Base-by-base conservation (phyloP, 2,888 invertebrate genomes). In the Latrodectus hesperus region DNA sequence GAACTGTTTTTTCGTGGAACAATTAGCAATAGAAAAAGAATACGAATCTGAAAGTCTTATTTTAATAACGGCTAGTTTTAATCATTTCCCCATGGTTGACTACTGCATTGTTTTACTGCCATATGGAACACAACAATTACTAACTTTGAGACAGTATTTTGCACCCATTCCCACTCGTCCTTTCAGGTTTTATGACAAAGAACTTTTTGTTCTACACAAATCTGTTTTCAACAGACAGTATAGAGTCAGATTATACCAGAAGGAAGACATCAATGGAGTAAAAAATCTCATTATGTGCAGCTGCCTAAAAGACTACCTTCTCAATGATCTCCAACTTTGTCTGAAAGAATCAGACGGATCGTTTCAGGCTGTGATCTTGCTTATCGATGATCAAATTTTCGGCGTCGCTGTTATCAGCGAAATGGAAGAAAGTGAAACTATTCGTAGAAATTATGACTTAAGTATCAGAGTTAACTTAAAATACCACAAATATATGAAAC, bases 11-110 rank as follows among this genome's bases (percentile, higher is more conserved):
- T 81, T 81, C 22, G 67, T 87, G 2, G 86, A 87, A 17, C 81
- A 87, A n/a, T 73, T 81, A n/a, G 86, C 86, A 3, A 77, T 87
- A n/a, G 81, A 87, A 51, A 72, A 87, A 67, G 77, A 87, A 10
- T 77, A 81, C 51, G 86, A 87, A 71, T n/a, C 52, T 17, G 16
- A 71, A 17, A 71, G 70, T n/a, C 12, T 87, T 10, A 76, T 55
- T 17, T 26, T 87, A 12, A 76, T 81, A 17, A 72, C 68, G 81
- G 76, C 86, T n/a, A 77, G 76, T 51, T 87, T 87, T 26, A 68
- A 81, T 51, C 73, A 87, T 73, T 87, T 87, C 26, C 67, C 67
- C 26, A 65, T 53, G 14, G 73, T 87, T 9, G 81, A 87, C n/a
- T 87, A 81, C 26, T 17, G 70, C 55, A 71, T 87, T 11, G 11